Conservation (phyloP, 1,140 invertebrate species). For the Gonatopus flavifemur region DNA sequence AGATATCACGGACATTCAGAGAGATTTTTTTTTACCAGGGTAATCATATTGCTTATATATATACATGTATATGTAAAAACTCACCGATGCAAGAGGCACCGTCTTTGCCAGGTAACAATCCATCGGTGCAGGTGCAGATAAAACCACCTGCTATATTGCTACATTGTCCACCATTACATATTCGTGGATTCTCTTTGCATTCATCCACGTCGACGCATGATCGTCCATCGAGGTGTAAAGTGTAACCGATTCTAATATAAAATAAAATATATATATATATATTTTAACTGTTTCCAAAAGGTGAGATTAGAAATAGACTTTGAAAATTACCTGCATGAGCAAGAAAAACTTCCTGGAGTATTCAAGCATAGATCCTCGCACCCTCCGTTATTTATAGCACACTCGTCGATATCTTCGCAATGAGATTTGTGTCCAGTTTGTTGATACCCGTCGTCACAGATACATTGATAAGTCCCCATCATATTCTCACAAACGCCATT, state of each 20-base stretch:
- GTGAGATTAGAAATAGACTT: no score
- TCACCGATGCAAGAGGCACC: conserved; percentile 70
- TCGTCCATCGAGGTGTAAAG: conserved; percentile 65
- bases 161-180: conserved; percentile 84
- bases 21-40: neutral
- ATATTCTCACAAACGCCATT: conserved; percentile 86
- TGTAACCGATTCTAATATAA: conserved; percentile 67
- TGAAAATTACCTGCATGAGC: conserved; percentile 60
- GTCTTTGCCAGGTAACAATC: conserved; percentile 70
- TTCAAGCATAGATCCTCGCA: conserved; percentile 69
- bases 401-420: conserved; percentile 71
- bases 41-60: neutral
- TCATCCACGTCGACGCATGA: conserved; percentile 73
- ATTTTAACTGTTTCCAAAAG: no score
- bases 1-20: neutral
- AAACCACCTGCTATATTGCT: conserved; percentile 77
- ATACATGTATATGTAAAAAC: neutral
- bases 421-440: conserved; percentile 66
- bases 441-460: conserved; percentile 79
- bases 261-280: conserved; percentile 12
- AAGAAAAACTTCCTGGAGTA: conserved; percentile 62
- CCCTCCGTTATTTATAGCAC: conserved; percentile 63
- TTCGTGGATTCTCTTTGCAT: conserved; percentile 74
- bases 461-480: conserved; percentile 85
- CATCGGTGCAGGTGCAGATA: conserved; percentile 75